These are phyloP conservation scores for Sebastes taczanowskii DNA, from an alignment of 2,797 vertebrate species.

Conservation along the genomic window DNA sequence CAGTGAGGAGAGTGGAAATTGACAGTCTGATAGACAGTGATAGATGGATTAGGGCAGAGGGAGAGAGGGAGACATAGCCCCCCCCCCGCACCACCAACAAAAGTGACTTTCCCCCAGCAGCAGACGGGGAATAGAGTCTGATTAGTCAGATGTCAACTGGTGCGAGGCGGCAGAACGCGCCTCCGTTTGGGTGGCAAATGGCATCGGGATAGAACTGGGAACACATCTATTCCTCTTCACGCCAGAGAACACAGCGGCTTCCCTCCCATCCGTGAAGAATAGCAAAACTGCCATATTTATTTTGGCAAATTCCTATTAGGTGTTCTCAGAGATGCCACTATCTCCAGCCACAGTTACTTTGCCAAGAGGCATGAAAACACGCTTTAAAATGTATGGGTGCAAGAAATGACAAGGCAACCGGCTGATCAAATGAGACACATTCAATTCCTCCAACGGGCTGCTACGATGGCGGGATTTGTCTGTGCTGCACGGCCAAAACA, in stretches of 20 bases:
- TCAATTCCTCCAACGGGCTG: constrained; percentile 41
- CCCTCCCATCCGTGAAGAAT: constrained; percentile 52
- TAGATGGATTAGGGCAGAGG: constrained; percentile 70
- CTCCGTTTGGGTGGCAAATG: constrained; percentile 78
- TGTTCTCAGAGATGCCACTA: constrained; percentile 68
- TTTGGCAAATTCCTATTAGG: constrained; percentile 76
- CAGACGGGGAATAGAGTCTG: constrained; percentile 80
- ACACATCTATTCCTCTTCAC: constrained; percentile 75
- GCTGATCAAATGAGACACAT: constrained; percentile 69
- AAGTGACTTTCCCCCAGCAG: constrained; percentile 66
- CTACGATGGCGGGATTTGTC: constrained; percentile 50
- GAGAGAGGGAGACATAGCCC: constrained; percentile 35
- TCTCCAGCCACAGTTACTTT: constrained; percentile 74
- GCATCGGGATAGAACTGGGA: constrained; percentile 68
- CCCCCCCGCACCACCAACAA: constrained; percentile 15
- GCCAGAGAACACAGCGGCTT: constrained; percentile 60
- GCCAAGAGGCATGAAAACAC: constrained; percentile 68
- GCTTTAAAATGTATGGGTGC: constrained; percentile 58
- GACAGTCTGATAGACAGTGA: constrained; percentile 74
- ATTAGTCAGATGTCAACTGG: constrained; percentile 84
- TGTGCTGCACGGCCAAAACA: constrained; percentile 43
- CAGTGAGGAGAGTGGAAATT: constrained; percentile 61
- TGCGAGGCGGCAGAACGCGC: constrained; percentile 72
- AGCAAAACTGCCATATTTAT: constrained; percentile 74
- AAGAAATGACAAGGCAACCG: constrained; percentile 52